A percentile compares a stretch with the other conserved stretches of the same genome.
phyloP scores from a whole-genome alignment of 2,113 vertebrate genomes.

The Caretta caretta region DNA sequence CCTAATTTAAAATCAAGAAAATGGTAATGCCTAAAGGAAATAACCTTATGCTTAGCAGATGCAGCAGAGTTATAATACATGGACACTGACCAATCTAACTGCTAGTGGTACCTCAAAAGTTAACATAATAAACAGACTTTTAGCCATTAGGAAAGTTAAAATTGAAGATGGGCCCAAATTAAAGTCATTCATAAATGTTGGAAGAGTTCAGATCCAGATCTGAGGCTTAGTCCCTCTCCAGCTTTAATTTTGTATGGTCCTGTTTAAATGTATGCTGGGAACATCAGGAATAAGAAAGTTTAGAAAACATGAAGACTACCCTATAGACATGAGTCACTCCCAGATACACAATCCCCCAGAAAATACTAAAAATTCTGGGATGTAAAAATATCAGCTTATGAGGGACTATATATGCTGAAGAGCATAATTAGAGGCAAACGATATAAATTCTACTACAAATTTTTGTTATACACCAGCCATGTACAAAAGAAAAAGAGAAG shows the following conservation, averaged over 20 bases:
- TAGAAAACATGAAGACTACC: not conserved
- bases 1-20: not conserved
- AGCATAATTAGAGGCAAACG: not conserved
- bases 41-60: not conserved
- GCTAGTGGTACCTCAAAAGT: not conserved
- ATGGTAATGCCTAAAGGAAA: not conserved
- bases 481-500: not conserved
- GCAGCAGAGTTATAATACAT: not conserved
- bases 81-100: not conserved
- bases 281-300: not conserved
- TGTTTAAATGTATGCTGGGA: not conserved
- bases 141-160: not conserved
- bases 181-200: not conserved
- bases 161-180: not conserved
- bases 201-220: not conserved
- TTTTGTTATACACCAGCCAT: not conserved
- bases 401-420: not conserved
- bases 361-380: fast-evolving
- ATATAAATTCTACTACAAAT: not conserved
- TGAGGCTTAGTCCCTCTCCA: not conserved
- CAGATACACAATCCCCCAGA: not conserved
- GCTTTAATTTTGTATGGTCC: not conserved
- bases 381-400: not conserved
- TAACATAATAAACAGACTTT: not conserved
- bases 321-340: not conserved